These are phyloP conservation scores for Drosophila sp. DNA, from an alignment of 1,140 invertebrate species.

Conservation along the genomic window DNA sequence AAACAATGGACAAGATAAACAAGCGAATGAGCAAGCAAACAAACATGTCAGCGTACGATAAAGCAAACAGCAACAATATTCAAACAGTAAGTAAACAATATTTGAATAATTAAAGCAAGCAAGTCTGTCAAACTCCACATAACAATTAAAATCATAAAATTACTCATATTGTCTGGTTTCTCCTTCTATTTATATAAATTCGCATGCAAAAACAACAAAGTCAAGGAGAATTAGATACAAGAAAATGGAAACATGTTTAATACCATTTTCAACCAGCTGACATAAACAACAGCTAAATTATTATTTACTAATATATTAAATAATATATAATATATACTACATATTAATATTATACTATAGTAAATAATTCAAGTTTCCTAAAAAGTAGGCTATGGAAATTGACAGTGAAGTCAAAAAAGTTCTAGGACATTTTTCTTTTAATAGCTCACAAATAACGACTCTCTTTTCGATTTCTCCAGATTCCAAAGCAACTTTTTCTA, in stretches of 20 bases:
- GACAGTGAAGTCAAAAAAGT: background rate
- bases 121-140: constrained; percentile 22
- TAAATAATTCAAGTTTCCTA: background rate
- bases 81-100: constrained; percentile 36
- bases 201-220: background rate
- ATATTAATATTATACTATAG: too few species aligned
- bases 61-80: constrained; percentile 49
- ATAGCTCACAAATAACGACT: too few species aligned
- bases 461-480: too few species aligned
- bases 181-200: background rate
- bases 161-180: background rate
- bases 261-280: background rate
- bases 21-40: constrained; percentile 56
- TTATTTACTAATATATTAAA: too few species aligned
- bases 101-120: constrained; percentile 70
- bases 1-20: constrained; percentile 57
- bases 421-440: background rate
- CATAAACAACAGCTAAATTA: background rate
- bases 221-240: constrained; percentile 10
- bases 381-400: constrained; percentile 21
- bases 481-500: too few species aligned
- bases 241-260: background rate
- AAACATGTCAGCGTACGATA: constrained; percentile 55
- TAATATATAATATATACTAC: too few species aligned
- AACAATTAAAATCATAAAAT: background rate